These are phyloP conservation scores for Bos taurus DNA, from an alignment of 2,113 vertebrate genomes.

Conservation along the genomic window ARS-UCD2.0 NC_037340.1:10877001-10877500, in stretches of 20 bases:
- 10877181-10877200: background rate
- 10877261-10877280: background rate
- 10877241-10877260: background rate
- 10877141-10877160: background rate
- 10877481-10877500: background rate
- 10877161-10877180: background rate
- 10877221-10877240: background rate
- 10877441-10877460: background rate
- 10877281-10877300: background rate
- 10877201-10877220: background rate
- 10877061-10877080: background rate
- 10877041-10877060: background rate
- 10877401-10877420: background rate
- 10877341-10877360: background rate
- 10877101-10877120: background rate
- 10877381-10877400: constrained; percentile 21
- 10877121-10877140: background rate
- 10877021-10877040: background rate
- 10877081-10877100: background rate
- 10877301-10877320: background rate
- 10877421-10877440: background rate
- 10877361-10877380: background rate
- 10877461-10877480: background rate
- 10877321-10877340: background rate
- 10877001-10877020: background rate